Percentiles rank a stretch among this genome's conserved stretches.
phyloP scores from a whole-genome alignment of 2,888 invertebrate genomes.

The Xylota sylvarum region DNA sequence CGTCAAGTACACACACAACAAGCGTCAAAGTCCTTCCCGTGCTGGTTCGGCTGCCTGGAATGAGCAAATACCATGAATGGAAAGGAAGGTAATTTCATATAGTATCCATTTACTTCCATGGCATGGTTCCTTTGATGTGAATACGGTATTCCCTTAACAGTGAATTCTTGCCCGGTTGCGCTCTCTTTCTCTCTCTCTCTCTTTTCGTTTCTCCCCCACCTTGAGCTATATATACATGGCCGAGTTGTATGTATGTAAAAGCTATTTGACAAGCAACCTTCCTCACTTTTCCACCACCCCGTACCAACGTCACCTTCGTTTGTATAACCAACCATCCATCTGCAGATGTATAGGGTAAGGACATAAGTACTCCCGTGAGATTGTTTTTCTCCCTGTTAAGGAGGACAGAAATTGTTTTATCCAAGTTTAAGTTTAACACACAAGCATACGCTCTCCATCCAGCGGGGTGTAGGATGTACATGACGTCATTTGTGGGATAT shows the following conservation, averaged over 20 bases:
- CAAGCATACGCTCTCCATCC: neutral
- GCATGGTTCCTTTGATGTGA: slow-evolving; percentile 31
- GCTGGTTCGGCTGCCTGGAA: slow-evolving; percentile 53
- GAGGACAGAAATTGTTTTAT: slow-evolving; percentile 26
- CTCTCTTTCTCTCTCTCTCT: neutral
- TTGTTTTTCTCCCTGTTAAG: slow-evolving; percentile 32
- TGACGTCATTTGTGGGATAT: slow-evolving; percentile 71
- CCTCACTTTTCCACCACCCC: slow-evolving; percentile 32
- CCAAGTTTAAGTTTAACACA: slow-evolving; percentile 63
- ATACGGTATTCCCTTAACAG: slow-evolving; percentile 32
- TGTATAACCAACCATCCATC: slow-evolving; percentile 20
- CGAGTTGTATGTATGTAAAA: neutral
- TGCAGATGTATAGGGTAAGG: slow-evolving; percentile 53
- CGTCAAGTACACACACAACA: slow-evolving; percentile 59
- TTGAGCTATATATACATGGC: slow-evolving; percentile 21
- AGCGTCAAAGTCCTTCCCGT: slow-evolving; percentile 48
- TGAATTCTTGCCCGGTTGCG: slow-evolving; percentile 19
- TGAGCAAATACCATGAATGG: slow-evolving; percentile 60
- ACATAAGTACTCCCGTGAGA: slow-evolving; percentile 62
- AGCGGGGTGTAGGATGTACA: neutral
- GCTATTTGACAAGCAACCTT: slow-evolving; percentile 20
- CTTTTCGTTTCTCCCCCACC: neutral
- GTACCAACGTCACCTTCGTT: slow-evolving; percentile 31
- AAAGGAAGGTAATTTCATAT: slow-evolving; percentile 59
- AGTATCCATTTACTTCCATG: slow-evolving; percentile 44